Conservation (phyloP, 2,797 vertebrate genomes). For the Lates japonicus region DNA sequence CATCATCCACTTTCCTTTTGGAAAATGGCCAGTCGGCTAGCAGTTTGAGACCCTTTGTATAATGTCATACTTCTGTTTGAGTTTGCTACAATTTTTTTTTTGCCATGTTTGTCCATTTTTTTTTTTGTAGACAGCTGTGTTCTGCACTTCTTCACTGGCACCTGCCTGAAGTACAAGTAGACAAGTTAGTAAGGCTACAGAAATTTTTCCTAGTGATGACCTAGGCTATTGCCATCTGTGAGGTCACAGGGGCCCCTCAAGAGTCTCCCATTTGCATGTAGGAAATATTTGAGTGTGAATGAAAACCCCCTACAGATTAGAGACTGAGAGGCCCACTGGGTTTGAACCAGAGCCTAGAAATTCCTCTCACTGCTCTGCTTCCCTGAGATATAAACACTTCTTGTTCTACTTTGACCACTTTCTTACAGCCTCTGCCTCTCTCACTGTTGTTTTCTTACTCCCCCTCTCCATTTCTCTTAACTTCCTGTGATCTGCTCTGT, state of each 20-base stretch:
- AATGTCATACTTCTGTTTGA: neutral
- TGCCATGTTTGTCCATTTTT: neutral
- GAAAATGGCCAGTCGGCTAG: too few relatives aligned
- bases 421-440: slow-evolving; percentile 23
- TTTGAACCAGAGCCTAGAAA: slow-evolving; percentile 77
- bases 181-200: neutral
- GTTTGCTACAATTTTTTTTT: neutral
- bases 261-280: slow-evolving; percentile 38
- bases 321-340: slow-evolving; percentile 21
- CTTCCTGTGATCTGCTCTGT: slow-evolving; percentile 30
- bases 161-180: neutral
- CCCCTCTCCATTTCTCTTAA: neutral
- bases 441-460: slow-evolving; percentile 15
- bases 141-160: neutral
- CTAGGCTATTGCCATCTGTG: neutral
- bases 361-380: slow-evolving; percentile 62
- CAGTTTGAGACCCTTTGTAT: too few relatives aligned
- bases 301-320: slow-evolving; percentile 27
- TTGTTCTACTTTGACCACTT: slow-evolving; percentile 23
- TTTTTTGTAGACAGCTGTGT: neutral
- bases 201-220: neutral
- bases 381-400: slow-evolving; percentile 43
- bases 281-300: slow-evolving; percentile 40
- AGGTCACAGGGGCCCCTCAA: slow-evolving; percentile 6
- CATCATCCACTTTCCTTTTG: too few relatives aligned